A percentile compares a stretch with the other conserved stretches of the same genome.
Evolutionary conservation across 2,113 vertebrate species (phyloP).

Genomic region (Labrus mixtus): DNA sequence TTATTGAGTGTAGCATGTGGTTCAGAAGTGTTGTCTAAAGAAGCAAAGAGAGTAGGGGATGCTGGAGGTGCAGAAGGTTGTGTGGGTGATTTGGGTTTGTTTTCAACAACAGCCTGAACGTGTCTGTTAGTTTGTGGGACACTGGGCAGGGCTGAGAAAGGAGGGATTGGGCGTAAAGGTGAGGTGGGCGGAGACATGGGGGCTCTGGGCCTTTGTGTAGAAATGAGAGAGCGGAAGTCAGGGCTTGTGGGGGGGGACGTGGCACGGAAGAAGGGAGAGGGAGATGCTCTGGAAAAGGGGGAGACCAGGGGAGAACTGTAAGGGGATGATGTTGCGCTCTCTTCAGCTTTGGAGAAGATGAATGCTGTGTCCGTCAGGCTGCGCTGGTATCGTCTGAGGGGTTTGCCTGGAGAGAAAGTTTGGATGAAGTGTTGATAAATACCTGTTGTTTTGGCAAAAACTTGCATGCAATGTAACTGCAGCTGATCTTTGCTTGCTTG

Average conservation of each 20-base stretch:
- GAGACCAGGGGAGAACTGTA: conserved; percentile 76
- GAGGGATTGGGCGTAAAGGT: conserved; percentile 52
- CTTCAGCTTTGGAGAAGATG: conserved; percentile 84
- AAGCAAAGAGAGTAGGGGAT: conserved; percentile 66
- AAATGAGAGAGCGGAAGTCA: conserved; percentile 59
- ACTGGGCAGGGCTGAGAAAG: conserved; percentile 39
- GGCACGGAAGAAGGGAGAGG: conserved; percentile 62
- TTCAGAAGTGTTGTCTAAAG: conserved; percentile 23
- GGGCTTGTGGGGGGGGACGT: conserved; percentile 68
- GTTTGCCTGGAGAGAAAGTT: conserved; percentile 75
- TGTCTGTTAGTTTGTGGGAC: conserved; percentile 42
- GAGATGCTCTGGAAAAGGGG: conserved; percentile 73
- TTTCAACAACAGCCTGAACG: conserved; percentile 33
- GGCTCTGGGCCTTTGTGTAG: conserved; percentile 43
- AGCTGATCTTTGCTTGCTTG: background rate
- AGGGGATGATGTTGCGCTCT: conserved; percentile 66
- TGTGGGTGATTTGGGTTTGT: conserved; percentile 43
- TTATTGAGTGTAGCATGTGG: conserved; percentile 40
- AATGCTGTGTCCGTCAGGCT: conserved; percentile 89
- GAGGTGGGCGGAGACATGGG: conserved; percentile 69
- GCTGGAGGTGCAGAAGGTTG: conserved; percentile 64
- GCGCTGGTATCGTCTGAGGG: conserved; percentile 87
- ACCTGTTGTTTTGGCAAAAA: no score
- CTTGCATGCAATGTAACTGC: no score
- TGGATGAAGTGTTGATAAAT: no score